These are phyloP conservation scores for Zenarchopterus dispar DNA, from an alignment of 2,797 vertebrate species.

Conservation along the genomic window DNA sequence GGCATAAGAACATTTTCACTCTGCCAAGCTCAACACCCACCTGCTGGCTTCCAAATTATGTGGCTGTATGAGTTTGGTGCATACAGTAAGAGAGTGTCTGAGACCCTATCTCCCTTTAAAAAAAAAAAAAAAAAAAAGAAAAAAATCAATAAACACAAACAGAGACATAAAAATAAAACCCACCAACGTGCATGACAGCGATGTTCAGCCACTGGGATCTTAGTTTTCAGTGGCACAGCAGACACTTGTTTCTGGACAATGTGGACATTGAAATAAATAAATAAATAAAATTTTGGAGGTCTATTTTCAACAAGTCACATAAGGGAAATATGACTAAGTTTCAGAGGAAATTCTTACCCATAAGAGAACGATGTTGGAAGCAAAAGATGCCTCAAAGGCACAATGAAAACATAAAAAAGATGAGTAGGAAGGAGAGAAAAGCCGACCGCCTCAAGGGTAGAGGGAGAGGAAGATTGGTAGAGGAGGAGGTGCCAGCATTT, in stretches of 20 bases:
- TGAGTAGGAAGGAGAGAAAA: conserved; percentile 57
- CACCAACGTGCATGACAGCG: conserved; percentile 17
- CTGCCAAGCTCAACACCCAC: conserved; percentile 24
- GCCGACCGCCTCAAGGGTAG: conserved; percentile 45
- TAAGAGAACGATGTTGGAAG: conserved; percentile 35
- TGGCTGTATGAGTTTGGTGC: conserved; percentile 12
- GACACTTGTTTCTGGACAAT: conserved; percentile 17
- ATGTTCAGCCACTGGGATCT: conserved; percentile 48
- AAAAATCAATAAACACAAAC: conserved; percentile 20
- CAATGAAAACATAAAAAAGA: conserved; percentile 42
- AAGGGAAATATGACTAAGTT: conserved; percentile 23
- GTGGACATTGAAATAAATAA: conserved; percentile 5
- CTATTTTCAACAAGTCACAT: conserved; percentile 36
- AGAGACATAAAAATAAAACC: background rate
- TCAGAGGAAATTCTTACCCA: conserved; percentile 26
- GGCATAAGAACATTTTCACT: conserved; percentile 26
- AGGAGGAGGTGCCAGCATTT: conserved; percentile 58
- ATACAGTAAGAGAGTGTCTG: conserved; percentile 25
- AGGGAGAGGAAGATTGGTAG: conserved; percentile 38
- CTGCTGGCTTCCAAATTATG: conserved; percentile 23
- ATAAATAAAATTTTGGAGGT: conserved; percentile 15
- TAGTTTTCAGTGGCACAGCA: conserved; percentile 17
- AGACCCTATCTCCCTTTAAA: conserved; percentile 11
- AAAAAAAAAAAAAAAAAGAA: background rate
- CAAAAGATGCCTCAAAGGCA: conserved; percentile 23